A percentile compares a stretch with the other conserved stretches of the same genome.
These are phyloP conservation scores for Rhagoletis zephyria DNA, from an alignment of 1,140 invertebrate genomes.

Conservation along the genomic window DNA sequence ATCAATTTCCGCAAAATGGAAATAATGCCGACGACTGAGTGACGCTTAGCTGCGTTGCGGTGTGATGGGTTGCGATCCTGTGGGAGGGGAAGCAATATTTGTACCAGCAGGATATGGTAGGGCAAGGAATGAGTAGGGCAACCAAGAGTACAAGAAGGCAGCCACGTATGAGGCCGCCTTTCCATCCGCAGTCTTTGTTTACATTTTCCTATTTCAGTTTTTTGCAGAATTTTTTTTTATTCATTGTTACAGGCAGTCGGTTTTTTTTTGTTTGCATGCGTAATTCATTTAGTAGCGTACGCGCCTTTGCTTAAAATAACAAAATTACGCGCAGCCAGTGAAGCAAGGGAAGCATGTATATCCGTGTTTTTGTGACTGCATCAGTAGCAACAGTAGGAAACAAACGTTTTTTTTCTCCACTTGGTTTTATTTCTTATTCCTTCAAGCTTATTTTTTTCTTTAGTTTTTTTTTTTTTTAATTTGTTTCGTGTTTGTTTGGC, in stretches of 20 bases:
- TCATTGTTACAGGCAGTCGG: background rate
- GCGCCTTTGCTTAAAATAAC: constrained; percentile 71
- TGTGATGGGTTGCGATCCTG: background rate
- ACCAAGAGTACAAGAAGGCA: background rate
- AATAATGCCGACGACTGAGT: constrained; percentile 30
- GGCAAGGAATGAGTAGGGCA: background rate
- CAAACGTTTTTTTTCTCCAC: constrained; percentile 10
- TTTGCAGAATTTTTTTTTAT: background rate
- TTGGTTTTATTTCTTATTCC: constrained; percentile 1
- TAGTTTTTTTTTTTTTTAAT: constrained; percentile 51
- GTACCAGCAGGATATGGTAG: constrained; percentile 20
- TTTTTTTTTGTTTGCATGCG: constrained; percentile 23
- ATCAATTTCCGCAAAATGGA: constrained; percentile 56
- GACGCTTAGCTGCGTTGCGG: background rate
- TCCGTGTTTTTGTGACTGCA: background rate
- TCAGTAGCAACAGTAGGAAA: constrained; percentile 1
- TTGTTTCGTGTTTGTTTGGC: constrained; percentile 62
- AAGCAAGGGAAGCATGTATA: constrained; percentile 44
- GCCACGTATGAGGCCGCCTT: background rate
- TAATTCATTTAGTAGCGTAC: constrained; percentile 54
- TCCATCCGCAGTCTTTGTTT: constrained; percentile 42
- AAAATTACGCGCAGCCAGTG: constrained; percentile 71
- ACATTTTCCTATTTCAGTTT: constrained; percentile 36
- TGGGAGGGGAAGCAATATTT: background rate
- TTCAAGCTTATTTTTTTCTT: background rate